Base-by-base conservation (phyloP, 2,888 invertebrate species). In the Schizaphis graminum region DNA sequence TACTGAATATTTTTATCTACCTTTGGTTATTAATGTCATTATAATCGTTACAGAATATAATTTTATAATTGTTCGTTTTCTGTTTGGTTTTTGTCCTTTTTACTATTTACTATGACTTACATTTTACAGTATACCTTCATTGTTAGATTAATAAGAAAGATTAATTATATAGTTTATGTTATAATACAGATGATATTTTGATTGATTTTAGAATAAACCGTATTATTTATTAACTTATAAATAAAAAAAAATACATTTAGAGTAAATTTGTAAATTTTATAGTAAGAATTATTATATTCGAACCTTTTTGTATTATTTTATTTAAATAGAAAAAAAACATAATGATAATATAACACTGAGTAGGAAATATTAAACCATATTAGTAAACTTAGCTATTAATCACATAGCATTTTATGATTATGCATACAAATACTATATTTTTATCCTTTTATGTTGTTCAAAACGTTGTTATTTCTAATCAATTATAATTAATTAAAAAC, bases 371-470 rank as follows among this genome's bases (percentile, higher is more conserved):
- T 67, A 44, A 61, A 89, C 61, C 47, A 47, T n/a, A 21, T n/a
- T n/a, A n/a, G 47, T 90, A 5, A 61, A 90, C 61, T 47, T 8
- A 16, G 47, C 61, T 67, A 89, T 89, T 61, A 90, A 90, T 90
- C 61, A 90, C 21, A n/a, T n/a, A 35, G 21, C 77, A 35, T n/a
- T n/a, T 67, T 21, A 8, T 77, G 21, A 41, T 41, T 28, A 1
- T 44, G 21, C 3, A 16, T 16, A 41, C 1, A 61, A 47, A 61
- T 44, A n/a, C 5, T 21, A 44, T 26, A 90, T 67, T n/a, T 41
- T 77, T 77, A 77, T 77, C 77, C n/a, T 67, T 67, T 47, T 90
- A 67, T n/a, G 89, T 61, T 57, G 44, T 44, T 89, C n/a, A n/a
- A n/a, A n/a, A n/a, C n/a, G n/a, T n/a, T n/a, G n/a, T n/a, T 90